phyloP scores from a whole-genome alignment of 1,140 invertebrate species.

The Oreohelix idahoensis region DNA sequence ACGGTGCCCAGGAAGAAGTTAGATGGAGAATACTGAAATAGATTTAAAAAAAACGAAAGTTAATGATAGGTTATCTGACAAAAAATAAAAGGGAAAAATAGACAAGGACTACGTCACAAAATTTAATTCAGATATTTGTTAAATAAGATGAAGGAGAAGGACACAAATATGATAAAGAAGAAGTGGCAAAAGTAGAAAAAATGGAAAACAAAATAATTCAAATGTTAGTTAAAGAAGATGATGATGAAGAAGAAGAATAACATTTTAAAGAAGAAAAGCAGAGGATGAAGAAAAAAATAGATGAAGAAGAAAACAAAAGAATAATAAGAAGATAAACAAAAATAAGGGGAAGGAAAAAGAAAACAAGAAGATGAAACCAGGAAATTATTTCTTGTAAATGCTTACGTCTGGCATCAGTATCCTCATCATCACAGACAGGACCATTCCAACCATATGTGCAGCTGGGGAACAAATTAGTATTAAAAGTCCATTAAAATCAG shows the following conservation, averaged over 20 bases:
- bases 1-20: no score
- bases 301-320: background rate
- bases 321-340: background rate
- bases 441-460: constrained; percentile 25
- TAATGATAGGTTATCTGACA: no score
- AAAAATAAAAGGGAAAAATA: no score
- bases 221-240: no score
- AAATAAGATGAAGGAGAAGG: background rate
- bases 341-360: background rate
- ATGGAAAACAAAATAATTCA: no score
- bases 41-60: no score
- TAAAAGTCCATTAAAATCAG: no score
- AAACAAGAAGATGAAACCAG: background rate
- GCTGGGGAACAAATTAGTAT: background rate
- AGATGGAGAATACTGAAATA: no score
- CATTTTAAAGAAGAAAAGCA: background rate
- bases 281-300: background rate
- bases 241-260: no score
- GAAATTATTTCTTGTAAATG: background rate
- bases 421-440: background rate
- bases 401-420: constrained; percentile 23
- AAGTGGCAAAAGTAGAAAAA: no score
- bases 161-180: background rate
- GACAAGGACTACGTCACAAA: no score
- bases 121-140: no score